Percentiles rank a stretch among this genome's conserved stretches.
phyloP scores from a whole-genome alignment of 2,888 invertebrate species.

The Polydrusus tereticollis region DNA sequence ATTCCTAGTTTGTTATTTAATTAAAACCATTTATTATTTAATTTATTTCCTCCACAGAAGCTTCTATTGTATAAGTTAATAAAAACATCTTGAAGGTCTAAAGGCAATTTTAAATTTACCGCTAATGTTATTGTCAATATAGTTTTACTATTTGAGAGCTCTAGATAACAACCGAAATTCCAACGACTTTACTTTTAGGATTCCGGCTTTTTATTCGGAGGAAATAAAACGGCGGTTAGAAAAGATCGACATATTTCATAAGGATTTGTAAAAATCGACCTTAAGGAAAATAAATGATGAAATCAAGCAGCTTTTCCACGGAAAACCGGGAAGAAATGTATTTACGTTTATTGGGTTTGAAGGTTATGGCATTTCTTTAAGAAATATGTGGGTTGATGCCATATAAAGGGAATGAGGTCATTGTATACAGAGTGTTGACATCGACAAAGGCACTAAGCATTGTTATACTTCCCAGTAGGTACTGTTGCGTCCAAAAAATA shows the following conservation, averaged over 20 bases:
- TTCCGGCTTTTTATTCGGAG: background rate
- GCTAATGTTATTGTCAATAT: background rate
- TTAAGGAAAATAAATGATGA: constrained; percentile 28
- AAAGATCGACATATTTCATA: constrained; percentile 24
- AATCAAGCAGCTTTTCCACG: constrained; percentile 14
- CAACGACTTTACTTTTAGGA: background rate
- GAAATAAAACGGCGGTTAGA: constrained; percentile 1
- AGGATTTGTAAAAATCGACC: constrained; percentile 21
- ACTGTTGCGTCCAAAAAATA: too few relatives aligned
- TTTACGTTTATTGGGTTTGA: constrained; percentile 23
- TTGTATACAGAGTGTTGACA: too few relatives aligned
- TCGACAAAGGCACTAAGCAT: too few relatives aligned
- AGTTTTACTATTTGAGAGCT: too few relatives aligned
- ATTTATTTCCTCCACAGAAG: too few relatives aligned
- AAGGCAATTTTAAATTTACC: background rate
- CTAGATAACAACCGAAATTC: background rate
- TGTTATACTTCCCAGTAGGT: too few relatives aligned
- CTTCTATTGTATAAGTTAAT: background rate
- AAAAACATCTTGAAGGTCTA: background rate
- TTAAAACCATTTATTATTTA: too few relatives aligned
- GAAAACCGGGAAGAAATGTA: constrained; percentile 9
- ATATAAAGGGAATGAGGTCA: background rate
- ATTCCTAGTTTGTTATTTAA: too few relatives aligned
- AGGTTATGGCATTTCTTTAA: constrained; percentile 3
- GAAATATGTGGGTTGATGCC: background rate